These are phyloP conservation scores for Pentalonia nigronervosa DNA, from an alignment of 1,140 invertebrate genomes.

Conservation along the genomic window DNA sequence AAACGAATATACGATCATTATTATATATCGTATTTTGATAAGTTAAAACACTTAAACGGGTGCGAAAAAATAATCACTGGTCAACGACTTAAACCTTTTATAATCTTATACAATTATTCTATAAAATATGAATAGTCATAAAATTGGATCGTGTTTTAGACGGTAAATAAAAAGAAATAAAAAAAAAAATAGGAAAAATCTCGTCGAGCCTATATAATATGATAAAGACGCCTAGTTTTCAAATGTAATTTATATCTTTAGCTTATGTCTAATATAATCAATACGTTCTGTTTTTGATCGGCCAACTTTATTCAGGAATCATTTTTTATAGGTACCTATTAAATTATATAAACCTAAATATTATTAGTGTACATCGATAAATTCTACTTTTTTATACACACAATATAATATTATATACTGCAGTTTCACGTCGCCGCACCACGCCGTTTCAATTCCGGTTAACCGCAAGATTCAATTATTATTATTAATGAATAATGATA, in stretches of 20 bases:
- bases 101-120: not conserved
- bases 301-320: not conserved
- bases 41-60: not conserved
- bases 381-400: not conserved
- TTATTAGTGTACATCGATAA: not conserved
- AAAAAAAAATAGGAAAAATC: not conserved
- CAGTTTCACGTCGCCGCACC: not conserved
- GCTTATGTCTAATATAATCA: not conserved
- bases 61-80: not conserved
- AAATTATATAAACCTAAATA: not conserved
- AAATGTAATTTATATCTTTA: not conserved
- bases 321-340: not conserved
- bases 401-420: not conserved
- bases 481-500: not conserved
- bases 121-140: not conserved
- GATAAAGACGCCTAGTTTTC: not conserved
- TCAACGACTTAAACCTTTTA: not conserved
- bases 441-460: not conserved
- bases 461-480: not conserved
- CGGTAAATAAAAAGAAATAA: not conserved
- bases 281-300: slow-evolving; percentile 21
- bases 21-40: not conserved
- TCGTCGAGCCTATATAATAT: not conserved
- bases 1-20: not conserved
- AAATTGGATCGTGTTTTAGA: not conserved